A percentile compares a stretch with the other conserved stretches of the same genome.
Conservation (phyloP, 64 coral and sea anemone genomes). For the Hydrozoanthus tunicans region DNA sequence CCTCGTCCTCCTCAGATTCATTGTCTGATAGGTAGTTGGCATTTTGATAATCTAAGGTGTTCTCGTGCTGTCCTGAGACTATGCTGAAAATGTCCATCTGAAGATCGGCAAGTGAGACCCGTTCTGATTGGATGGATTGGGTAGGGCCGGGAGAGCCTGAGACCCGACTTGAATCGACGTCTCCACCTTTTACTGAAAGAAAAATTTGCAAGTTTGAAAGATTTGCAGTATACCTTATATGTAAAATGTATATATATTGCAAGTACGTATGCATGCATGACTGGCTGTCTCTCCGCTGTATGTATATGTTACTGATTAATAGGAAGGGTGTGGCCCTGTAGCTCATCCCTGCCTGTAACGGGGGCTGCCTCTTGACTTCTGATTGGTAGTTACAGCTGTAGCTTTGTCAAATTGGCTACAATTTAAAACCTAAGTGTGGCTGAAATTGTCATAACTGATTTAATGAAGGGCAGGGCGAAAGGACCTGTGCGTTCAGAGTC, state of each 20-base stretch:
- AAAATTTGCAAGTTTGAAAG: neutral
- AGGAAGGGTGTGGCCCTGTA: no score
- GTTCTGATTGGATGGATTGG: constrained; percentile 70
- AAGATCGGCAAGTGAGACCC: constrained; percentile 77
- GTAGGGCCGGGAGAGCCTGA: constrained; percentile 55
- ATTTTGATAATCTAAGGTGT: constrained; percentile 1
- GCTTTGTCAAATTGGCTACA: no score
- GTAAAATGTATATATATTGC: no score
- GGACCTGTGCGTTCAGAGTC: no score
- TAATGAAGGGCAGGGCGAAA: no score
- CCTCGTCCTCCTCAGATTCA: constrained; percentile 70
- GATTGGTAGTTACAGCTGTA: no score
- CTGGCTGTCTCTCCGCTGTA: neutral
- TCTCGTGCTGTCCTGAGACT: constrained; percentile 54
- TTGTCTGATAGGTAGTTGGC: constrained; percentile 55
- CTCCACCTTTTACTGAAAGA: constrained; percentile 65
- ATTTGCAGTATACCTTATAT: neutral
- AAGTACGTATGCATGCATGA: neutral
- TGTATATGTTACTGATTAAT: no score
- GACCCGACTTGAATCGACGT: constrained; percentile 30
- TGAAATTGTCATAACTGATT: no score
- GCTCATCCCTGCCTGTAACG: no score
- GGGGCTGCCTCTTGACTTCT: no score
- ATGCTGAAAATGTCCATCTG: constrained; percentile 82
- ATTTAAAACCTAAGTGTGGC: no score